Percentiles rank a stretch among this genome's conserved stretches.
phyloP scores from a whole-genome alignment of 2,113 vertebrate species.

The Eidolon helvum region DNA sequence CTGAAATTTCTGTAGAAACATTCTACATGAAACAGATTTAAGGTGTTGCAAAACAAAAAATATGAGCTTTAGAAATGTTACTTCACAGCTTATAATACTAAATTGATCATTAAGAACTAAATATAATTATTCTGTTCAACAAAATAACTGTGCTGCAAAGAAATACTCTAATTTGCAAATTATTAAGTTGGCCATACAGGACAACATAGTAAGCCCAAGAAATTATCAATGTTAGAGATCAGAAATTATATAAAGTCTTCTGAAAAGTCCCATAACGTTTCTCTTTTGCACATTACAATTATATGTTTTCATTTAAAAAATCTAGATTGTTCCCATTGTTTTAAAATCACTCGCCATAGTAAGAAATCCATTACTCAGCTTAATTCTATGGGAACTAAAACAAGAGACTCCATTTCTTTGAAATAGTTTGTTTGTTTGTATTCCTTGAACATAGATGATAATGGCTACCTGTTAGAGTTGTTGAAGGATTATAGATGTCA shows the following conservation, averaged over 20 bases:
- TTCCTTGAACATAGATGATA: background rate
- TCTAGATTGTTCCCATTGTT: background rate
- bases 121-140: background rate
- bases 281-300: background rate
- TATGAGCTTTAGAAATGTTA: background rate
- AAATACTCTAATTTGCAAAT: background rate
- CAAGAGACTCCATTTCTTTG: background rate
- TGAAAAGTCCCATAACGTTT: background rate
- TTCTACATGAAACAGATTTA: background rate
- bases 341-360: background rate
- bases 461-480: background rate
- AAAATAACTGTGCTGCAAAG: background rate
- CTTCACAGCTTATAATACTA: background rate
- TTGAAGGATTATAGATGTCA: background rate
- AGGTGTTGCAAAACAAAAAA: background rate
- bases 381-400: background rate
- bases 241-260: background rate
- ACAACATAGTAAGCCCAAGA: background rate
- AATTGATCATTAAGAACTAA: background rate
- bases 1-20: background rate
- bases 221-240: background rate
- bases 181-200: background rate
- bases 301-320: background rate
- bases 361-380: background rate
- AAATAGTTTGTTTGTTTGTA: background rate